Conservation (phyloP, 2,113 vertebrate genomes). For the Lampris incognitus region DNA sequence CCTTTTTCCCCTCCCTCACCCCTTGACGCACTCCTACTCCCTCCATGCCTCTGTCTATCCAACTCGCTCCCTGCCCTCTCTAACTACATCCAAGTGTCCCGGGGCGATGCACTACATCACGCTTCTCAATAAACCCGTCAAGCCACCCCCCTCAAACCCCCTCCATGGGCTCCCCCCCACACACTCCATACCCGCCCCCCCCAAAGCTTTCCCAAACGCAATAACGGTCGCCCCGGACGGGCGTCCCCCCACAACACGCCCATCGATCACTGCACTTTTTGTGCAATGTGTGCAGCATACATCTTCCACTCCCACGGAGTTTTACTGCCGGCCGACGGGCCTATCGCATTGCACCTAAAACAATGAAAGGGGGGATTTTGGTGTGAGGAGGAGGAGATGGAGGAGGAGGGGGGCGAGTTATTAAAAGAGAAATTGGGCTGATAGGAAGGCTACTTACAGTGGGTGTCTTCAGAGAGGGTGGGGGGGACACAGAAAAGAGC, state of each 20-base stretch:
- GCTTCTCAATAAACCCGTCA: constrained; percentile 79
- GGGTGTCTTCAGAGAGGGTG: background rate
- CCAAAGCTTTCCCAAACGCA: constrained; percentile 62
- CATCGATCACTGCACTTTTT: constrained; percentile 70
- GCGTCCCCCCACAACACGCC: constrained; percentile 59
- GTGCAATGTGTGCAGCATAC: constrained; percentile 40
- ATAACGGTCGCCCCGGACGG: constrained; percentile 61
- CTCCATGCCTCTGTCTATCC: constrained; percentile 31
- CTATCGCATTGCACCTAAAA: constrained; percentile 17
- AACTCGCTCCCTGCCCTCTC: constrained; percentile 42
- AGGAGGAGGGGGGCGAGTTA: too few relatives aligned
- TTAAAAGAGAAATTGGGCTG: too few relatives aligned
- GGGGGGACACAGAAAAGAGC: constrained; percentile 11
- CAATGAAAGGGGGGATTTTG: too few relatives aligned
- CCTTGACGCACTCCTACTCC: constrained; percentile 31
- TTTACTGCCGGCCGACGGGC: constrained; percentile 29
- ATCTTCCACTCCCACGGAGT: constrained; percentile 54
- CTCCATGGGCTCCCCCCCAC: background rate
- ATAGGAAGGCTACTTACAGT: background rate
- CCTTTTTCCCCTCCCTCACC: constrained; percentile 9
- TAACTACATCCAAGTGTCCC: constrained; percentile 74
- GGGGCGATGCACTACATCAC: constrained; percentile 76
- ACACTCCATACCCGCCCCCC: background rate
- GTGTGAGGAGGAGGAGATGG: too few relatives aligned
- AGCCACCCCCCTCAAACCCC: constrained; percentile 28